phyloP scores from a whole-genome alignment of 1,140 invertebrate genomes.

The Maniola jurtina region DNA sequence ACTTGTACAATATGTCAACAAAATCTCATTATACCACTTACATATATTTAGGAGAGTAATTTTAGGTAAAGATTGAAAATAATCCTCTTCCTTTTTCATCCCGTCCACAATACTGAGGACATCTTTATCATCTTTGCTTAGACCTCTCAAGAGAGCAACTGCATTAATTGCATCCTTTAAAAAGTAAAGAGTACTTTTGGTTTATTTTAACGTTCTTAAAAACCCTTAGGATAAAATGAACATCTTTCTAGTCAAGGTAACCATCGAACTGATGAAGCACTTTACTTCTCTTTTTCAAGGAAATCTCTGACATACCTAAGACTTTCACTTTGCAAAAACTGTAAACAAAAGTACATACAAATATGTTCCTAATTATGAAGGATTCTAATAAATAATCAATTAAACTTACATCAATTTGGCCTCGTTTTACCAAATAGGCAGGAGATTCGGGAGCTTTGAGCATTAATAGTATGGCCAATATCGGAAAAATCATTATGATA shows the following conservation, averaged over 20 bases:
- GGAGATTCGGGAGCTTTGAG: constrained; percentile 51
- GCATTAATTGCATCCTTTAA: constrained; percentile 37
- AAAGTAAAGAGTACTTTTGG: not conserved
- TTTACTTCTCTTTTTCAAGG: too few species aligned
- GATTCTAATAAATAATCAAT: too few species aligned
- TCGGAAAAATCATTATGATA: constrained; percentile 33
- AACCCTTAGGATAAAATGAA: too few species aligned
- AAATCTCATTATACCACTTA: constrained; percentile 4
- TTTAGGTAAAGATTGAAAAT: constrained; percentile 33
- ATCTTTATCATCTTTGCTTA: constrained; percentile 29
- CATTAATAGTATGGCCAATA: constrained; percentile 35
- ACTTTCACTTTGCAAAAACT: too few species aligned
- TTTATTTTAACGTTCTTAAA: too few species aligned
- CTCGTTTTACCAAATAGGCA: constrained; percentile 46
- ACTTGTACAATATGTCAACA: too few species aligned
- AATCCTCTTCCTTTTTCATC: constrained; percentile 34
- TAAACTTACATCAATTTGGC: constrained; percentile 45
- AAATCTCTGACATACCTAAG: too few species aligned
- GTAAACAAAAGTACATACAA: too few species aligned
- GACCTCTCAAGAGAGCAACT: constrained; percentile 36
- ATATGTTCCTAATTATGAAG: too few species aligned
- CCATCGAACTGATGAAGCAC: too few species aligned
- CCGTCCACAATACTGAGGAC: constrained; percentile 28
- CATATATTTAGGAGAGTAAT: constrained; percentile 16
- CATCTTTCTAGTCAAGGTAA: too few species aligned